Evolutionary conservation across 2,797 vertebrate species (phyloP).

Genomic region (Staurois parvus): DNA sequence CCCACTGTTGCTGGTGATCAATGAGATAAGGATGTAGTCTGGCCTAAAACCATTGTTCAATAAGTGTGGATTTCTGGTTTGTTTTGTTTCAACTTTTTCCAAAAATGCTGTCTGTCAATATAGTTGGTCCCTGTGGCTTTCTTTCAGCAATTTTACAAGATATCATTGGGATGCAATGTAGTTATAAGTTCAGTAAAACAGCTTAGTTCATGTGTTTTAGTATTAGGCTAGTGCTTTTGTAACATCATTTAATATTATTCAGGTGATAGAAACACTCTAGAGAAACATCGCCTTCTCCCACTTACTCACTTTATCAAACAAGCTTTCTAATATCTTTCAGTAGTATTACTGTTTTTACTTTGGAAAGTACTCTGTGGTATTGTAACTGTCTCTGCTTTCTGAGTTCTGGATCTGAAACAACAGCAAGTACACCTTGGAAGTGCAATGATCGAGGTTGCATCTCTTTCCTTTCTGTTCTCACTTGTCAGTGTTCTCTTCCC

Average conservation of each 20-base stretch:
- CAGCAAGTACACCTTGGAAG: slow-evolving; percentile 26
- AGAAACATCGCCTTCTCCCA: slow-evolving; percentile 12
- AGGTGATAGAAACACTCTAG: slow-evolving; percentile 5
- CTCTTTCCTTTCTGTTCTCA: slow-evolving; percentile 60
- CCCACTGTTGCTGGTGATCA: too few species aligned
- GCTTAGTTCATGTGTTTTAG: slow-evolving; percentile 8
- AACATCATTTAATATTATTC: slow-evolving; percentile 43
- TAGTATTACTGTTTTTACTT: slow-evolving; percentile 35
- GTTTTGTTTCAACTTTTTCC: too few species aligned
- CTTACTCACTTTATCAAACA: slow-evolving; percentile 47
- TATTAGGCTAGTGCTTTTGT: slow-evolving; percentile 4
- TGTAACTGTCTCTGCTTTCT: slow-evolving; percentile 43
- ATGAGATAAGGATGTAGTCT: too few species aligned
- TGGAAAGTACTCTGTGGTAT: slow-evolving; percentile 46
- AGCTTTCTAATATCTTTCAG: slow-evolving; percentile 41
- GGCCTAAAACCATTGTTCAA: too few species aligned
- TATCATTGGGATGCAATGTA: background rate
- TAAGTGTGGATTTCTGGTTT: too few species aligned
- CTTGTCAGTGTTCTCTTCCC: slow-evolving; percentile 60
- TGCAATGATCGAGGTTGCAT: slow-evolving; percentile 58
- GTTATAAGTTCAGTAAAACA: background rate
- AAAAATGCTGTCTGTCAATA: background rate
- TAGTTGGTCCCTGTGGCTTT: background rate
- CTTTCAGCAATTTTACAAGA: background rate
- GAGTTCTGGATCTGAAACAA: slow-evolving; percentile 45